These are phyloP conservation scores for Sebastes reedi DNA, from an alignment of 2,797 vertebrate genomes.

Conservation along the genomic window DNA sequence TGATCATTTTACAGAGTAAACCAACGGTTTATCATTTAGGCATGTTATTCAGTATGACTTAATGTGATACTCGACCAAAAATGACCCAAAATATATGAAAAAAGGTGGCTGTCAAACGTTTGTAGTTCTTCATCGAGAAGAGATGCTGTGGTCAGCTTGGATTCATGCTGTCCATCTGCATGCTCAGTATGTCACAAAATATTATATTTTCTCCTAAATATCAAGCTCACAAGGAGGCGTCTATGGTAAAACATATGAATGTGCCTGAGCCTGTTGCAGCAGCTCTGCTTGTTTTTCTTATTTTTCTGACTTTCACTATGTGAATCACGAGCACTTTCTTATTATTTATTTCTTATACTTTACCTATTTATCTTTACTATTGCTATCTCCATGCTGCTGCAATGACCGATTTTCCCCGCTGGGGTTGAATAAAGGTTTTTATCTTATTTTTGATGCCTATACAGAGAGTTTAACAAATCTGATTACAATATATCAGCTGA, in stretches of 20 bases:
- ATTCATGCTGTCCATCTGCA: not conserved
- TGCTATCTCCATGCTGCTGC: not conserved
- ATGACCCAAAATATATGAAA: too few species aligned
- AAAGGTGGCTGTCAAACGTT: not conserved
- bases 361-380: not conserved
- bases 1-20: not conserved
- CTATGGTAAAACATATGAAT: not conserved
- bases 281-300: not conserved
- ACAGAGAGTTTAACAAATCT: not conserved
- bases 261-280: not conserved
- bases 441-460: not conserved
- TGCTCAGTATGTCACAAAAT: not conserved
- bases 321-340: not conserved
- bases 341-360: not conserved
- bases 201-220: not conserved
- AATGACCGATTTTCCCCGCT: rapidly evolving
- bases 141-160: not conserved
- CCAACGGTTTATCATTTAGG: too few species aligned
- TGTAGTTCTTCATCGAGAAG: not conserved
- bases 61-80: too few species aligned
- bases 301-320: not conserved
- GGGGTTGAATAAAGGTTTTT: too few species aligned
- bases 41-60: not conserved
- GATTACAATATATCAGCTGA: not conserved
- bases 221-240: not conserved